Evolutionary conservation across 2,888 invertebrate genomes (phyloP), one percentile per base, ranked within the genome.

Genomic region (Caenorhabditis virilis): DNA sequence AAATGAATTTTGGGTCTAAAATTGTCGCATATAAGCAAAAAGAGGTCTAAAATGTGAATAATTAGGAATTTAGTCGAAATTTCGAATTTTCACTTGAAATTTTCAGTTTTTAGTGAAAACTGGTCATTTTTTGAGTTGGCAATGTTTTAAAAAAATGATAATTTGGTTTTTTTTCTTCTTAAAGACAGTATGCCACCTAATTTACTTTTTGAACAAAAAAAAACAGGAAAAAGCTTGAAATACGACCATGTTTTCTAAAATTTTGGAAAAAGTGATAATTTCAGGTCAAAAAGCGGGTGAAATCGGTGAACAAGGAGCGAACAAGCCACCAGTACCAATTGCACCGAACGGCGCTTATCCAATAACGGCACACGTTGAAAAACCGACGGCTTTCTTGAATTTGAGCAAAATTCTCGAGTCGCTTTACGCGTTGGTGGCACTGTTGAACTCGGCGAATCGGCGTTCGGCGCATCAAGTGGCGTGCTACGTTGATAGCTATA

Each of bases 391-490:
- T n/a, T n/a, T n/a, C n/a, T n/a, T n/a, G n/a, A n/a, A n/a, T 20
- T 26, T 46, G n/a, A 30, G 50, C 15, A 26, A 15, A 33, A 56
- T 57, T 2, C 33, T 63, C 16, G 16, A 51, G 42, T 18, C 52
- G 30, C 7, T 63, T 15, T 63, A 63, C 27, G 30, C 36, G 1
- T 38, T 63, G 11, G 50, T 63, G 9, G 30, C 63, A 5, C 43
- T 63, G 15, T 57, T 47, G 15, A n/a, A 33, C 7, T 54, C 57
- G 20, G 50, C 54, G 0, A 63, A 63, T 23, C 33, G 63, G 13
- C 52, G 39, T 38, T 63, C 63, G 6, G 63, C 63, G 6, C 33
- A 26, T 18, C n/a, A 60, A 54, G 33, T 61, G 4, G 35, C 50
- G 3, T 48, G 58, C 18, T 55, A 64, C 23, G 33, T 56, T 2